Evolutionary conservation across 2,113 vertebrate genomes (phyloP), one percentile per base, ranked within the genome.

Genomic region (Oryzias melastigma): DNA sequence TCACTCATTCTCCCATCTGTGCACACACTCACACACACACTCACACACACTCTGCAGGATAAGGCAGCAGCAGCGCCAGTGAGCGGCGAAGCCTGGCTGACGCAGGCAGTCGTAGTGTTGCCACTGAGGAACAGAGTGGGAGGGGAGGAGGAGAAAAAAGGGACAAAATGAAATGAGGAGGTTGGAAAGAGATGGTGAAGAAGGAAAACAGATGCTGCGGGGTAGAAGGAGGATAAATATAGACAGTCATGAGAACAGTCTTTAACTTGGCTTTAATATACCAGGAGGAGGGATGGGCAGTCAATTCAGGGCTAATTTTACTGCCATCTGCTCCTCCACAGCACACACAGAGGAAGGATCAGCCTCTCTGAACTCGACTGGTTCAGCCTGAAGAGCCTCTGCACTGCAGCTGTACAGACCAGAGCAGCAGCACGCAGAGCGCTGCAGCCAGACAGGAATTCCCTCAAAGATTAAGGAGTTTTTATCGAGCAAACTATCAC

Each of bases 391-490:
- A 59, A 71, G 59, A 69, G 52, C 63, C 85, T 87, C 91, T 87
- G 92, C 91, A 91, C 88, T 92, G 88, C 90, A 90, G 90, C 63
- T 73, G 63, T 61, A 41, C 78, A 89, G 90, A 82, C 81, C 61
- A n/a, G 73, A 90, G 78, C 77, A 90, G 80, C 27, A 40, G 83
- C 64, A 35, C 29, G 18, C 84, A 85, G 81, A 84, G 19, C 58
- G 45, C 67, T 74, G 80, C 67, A 77, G 81, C 79, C 75, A 77
- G 57, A 20, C 1, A 14, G 13, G 8, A 22, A 13, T 13, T 51
- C 49, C 5, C 14, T 7, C 46, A 17, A 1, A 45, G 44, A 45
- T 17, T 17, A 22, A 22, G 8, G 1, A 7, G 6, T 35, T 7
- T 35, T 35, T 10, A 35, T 35, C 29, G 8, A 8, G 29, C 7